Conservation (phyloP, 2,113 vertebrate genomes). For the Thunnus maccoyii region DNA sequence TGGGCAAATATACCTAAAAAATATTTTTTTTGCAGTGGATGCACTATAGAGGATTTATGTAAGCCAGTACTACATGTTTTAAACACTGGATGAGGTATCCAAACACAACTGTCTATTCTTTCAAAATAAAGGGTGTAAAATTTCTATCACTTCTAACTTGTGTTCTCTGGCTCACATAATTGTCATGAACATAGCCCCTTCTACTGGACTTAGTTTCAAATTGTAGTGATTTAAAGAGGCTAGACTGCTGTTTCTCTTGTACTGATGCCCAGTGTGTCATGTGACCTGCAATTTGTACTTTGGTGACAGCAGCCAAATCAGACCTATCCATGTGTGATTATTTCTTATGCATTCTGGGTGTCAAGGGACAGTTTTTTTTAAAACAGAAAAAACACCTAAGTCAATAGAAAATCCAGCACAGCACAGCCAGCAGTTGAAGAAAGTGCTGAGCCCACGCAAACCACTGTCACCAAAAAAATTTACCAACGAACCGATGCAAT, state of each 20-base stretch:
- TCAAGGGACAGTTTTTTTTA: neutral
- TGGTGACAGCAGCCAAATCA: neutral
- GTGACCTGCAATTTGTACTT: neutral
- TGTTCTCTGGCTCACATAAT: neutral
- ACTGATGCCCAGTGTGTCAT: neutral
- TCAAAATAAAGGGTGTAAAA: neutral
- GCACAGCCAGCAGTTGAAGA: neutral
- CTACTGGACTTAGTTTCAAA: too few relatives aligned
- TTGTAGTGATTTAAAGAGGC: too few relatives aligned
- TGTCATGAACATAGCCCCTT: conserved; percentile 2
- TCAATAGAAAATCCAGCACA: conserved; percentile 4
- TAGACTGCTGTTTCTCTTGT: neutral
- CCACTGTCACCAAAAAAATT: neutral
- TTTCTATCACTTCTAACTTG: neutral
- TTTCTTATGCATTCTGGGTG: conserved; percentile 2
- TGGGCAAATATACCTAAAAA: too few relatives aligned
- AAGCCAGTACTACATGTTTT: too few relatives aligned
- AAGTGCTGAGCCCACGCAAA: neutral
- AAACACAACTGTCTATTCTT: neutral
- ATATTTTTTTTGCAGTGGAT: too few relatives aligned
- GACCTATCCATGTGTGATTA: neutral
- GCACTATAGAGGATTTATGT: too few relatives aligned
- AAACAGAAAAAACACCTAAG: neutral
- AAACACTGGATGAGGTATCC: neutral
- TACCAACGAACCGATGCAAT: too few relatives aligned